Evolutionary conservation across 2,113 vertebrate genomes (phyloP), one percentile per base, ranked within the genome.

Genomic region (Solea solea): DNA sequence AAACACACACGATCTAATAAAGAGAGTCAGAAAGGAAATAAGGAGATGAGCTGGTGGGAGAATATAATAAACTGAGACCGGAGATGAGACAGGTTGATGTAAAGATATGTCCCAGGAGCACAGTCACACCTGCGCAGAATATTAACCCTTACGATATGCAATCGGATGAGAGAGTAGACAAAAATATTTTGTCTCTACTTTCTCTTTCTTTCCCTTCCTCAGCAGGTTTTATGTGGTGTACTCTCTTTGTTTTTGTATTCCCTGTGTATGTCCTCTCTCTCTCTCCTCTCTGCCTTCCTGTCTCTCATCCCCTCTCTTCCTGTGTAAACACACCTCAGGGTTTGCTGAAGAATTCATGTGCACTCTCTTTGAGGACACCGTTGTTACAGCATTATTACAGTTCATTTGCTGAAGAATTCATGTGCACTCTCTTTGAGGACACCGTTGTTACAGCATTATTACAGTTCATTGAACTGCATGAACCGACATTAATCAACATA

Each of bases 91-190:
- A 46, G 27, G 42, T 52, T 39, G 27, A 46, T 63, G 34, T 49
- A 74, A 41, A 71, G 74, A 81, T 69, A 65, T 51, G 53, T 60
- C 78, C 74, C 72, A 62, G 53, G 71, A 67, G 68, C 57, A 56
- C 40, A 25, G 64, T 57, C 60, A 34, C 51, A 5, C 8, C 9
- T 28, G 45, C 9, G 39, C 8, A 28, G 21, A 64, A 49, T 72
- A 41, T 9, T 44, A 42, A 59, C 50, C 34, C 54, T 64, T 56
- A 27, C 72, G 3, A 1, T 45, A 8, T 16, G 14, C 53, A 75
- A 45, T 54, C 25, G 49, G 40, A 57, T 67, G 41, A 45, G 9
- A 41, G 4, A 2, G 16, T 15, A 62, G 25, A 64, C 25, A 39
- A 15, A 68, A 54, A 73, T 16, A 25, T 58, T 44, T 13, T 46